Conservation (phyloP, 2,113 vertebrate genomes). For the Tricholaema leucomelas region DNA sequence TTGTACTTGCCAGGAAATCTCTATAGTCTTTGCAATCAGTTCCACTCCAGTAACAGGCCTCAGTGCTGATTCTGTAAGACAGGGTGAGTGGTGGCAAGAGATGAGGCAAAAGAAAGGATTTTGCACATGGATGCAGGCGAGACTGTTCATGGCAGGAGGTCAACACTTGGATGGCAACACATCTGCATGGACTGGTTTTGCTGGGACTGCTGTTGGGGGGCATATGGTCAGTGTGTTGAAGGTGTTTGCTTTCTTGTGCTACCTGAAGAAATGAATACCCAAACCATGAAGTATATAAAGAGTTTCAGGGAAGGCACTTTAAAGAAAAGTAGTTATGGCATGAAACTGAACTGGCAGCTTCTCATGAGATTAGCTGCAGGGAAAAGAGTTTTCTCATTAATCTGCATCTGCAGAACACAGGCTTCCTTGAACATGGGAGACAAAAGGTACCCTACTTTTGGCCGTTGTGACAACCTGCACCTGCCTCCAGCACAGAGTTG, state of each 20-base stretch:
- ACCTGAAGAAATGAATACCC: neutral
- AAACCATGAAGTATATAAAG: neutral
- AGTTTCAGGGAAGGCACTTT: slow-evolving; percentile 3
- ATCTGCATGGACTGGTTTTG: neutral
- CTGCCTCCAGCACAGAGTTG: neutral
- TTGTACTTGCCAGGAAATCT: neutral
- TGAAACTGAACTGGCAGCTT: slow-evolving; percentile 16
- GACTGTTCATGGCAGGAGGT: neutral
- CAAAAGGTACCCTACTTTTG: neutral
- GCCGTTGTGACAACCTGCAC: neutral
- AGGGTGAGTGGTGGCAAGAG: neutral
- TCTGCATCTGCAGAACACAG: neutral
- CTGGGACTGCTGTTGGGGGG: neutral
- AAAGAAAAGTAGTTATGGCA: neutral
- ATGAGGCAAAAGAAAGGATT: neutral
- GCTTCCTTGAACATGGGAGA: neutral
- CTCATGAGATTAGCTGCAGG: neutral
- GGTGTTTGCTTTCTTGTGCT: neutral
- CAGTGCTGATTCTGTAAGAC: neutral
- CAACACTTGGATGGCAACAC: neutral
- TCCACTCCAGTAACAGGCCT: neutral
- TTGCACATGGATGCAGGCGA: neutral
- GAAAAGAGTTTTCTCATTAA: neutral
- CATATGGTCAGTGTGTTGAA: neutral
- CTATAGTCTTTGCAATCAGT: neutral